Evolutionary conservation across 2,888 invertebrate genomes (phyloP).

Genomic region (Leptinotarsa peninsularis): DNA sequence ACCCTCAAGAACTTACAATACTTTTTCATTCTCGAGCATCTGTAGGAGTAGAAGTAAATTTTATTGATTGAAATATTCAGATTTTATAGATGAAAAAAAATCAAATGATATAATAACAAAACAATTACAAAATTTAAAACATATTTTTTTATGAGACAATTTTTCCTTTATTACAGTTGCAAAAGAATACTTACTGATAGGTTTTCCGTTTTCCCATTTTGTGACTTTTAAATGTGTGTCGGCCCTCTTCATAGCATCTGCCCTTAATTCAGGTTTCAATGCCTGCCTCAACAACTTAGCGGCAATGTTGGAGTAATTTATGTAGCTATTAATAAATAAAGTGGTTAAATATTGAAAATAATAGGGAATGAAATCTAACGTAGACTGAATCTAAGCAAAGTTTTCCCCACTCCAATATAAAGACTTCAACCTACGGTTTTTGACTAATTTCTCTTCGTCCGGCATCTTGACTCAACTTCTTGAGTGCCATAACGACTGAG

Average conservation of each 20-base stretch:
- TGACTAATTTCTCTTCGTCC: too few relatives aligned
- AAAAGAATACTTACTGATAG: slow-evolving; percentile 76
- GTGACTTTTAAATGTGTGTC: slow-evolving; percentile 84
- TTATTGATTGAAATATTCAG: not conserved
- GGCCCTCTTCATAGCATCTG: slow-evolving; percentile 82
- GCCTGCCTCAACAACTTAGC: slow-evolving; percentile 84
- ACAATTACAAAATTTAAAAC: too few relatives aligned
- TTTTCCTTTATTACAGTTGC: not conserved
- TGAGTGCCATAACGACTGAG: too few relatives aligned
- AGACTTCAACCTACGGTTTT: too few relatives aligned
- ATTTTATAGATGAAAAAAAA: too few relatives aligned
- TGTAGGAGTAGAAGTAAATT: slow-evolving; percentile 37
- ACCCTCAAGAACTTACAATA: slow-evolving; percentile 40
- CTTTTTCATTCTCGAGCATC: slow-evolving; percentile 51
- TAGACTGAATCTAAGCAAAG: too few relatives aligned
- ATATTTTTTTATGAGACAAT: too few relatives aligned
- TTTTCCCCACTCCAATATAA: too few relatives aligned
- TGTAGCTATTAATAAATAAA: slow-evolving; percentile 78
- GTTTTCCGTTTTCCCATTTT: slow-evolving; percentile 91
- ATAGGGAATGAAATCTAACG: too few relatives aligned
- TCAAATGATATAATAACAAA: not conserved
- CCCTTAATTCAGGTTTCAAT: slow-evolving; percentile 80
- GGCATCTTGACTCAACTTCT: too few relatives aligned
- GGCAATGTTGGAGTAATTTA: slow-evolving; percentile 95
- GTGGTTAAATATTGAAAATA: not conserved